Evolutionary conservation across 2,113 vertebrate genomes (phyloP).

Genomic region (Sinocyclocheilus anshuiensis): DNA sequence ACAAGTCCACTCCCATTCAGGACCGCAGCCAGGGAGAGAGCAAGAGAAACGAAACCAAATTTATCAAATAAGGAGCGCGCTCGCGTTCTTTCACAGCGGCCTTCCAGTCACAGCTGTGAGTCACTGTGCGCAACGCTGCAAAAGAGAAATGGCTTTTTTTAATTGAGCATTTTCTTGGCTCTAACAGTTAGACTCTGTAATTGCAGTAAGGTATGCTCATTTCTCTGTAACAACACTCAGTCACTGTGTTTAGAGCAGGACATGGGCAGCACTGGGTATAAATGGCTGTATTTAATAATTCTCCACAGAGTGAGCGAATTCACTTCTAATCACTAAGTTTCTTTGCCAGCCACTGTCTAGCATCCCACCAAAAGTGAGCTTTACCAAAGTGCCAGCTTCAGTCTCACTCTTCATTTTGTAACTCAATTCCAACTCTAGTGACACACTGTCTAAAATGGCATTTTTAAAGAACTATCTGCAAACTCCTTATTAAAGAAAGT

Average conservation of each 20-base stretch:
- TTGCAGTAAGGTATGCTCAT: slow-evolving; percentile 53
- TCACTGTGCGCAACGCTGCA: slow-evolving; percentile 33
- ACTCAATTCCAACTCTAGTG: not conserved
- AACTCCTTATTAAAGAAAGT: not conserved
- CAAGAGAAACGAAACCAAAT: slow-evolving; percentile 8
- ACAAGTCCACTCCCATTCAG: not conserved
- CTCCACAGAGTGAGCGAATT: slow-evolving; percentile 55
- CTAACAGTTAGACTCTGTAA: slow-evolving; percentile 49
- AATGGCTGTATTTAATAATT: slow-evolving; percentile 52
- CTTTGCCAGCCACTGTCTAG: slow-evolving; percentile 8
- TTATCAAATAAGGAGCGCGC: not conserved
- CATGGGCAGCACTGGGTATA: slow-evolving; percentile 47
- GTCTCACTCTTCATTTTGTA: slow-evolving; percentile 9
- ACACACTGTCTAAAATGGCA: not conserved
- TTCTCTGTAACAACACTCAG: slow-evolving; percentile 42
- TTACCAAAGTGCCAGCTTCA: not conserved
- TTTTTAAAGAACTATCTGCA: not conserved
- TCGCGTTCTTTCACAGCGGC: slow-evolving; percentile 23
- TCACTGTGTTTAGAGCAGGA: slow-evolving; percentile 19
- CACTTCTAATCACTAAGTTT: slow-evolving; percentile 53
- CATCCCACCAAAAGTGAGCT: slow-evolving; percentile 1
- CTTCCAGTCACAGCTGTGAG: slow-evolving; percentile 47
- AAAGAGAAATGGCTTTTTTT: slow-evolving; percentile 24
- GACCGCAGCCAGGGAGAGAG: slow-evolving; percentile 5
- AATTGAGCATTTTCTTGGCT: slow-evolving; percentile 25